Evolutionary conservation across 2,888 invertebrate species (phyloP).

Genomic region (Himalopsyche anomala): DNA sequence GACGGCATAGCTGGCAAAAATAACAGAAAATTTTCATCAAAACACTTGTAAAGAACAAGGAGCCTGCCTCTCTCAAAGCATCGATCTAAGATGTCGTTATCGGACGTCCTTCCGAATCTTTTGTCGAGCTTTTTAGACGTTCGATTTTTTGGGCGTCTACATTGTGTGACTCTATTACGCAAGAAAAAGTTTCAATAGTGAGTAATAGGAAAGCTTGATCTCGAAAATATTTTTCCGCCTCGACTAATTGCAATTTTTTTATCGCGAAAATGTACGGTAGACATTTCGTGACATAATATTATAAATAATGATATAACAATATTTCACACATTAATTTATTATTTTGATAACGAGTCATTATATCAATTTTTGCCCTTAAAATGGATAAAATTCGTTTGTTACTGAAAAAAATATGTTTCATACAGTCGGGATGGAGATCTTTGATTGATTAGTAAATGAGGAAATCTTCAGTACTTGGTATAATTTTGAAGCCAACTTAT

Average conservation of each 20-base stretch:
- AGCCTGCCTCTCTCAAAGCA: background rate
- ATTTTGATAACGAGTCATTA: too few species aligned
- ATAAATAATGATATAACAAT: too few species aligned
- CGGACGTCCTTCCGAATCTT: slow-evolving; percentile 20
- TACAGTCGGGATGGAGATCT: too few species aligned
- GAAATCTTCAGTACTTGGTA: too few species aligned
- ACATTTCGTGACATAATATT: too few species aligned
- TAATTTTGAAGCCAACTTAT: too few species aligned
- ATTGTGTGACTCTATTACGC: slow-evolving; percentile 11
- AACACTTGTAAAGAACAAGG: slow-evolving; percentile 45
- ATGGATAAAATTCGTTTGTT: too few species aligned
- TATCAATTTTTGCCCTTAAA: too few species aligned
- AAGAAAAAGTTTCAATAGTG: slow-evolving; percentile 14
- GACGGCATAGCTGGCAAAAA: slow-evolving; percentile 50
- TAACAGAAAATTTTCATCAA: slow-evolving; percentile 52
- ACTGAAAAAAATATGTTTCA: too few species aligned
- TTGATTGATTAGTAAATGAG: too few species aligned
- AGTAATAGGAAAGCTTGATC: slow-evolving; percentile 15
- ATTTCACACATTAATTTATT: too few species aligned
- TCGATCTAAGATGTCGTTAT: slow-evolving; percentile 21
- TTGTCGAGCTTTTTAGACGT: slow-evolving; percentile 5
- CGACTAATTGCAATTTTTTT: background rate
- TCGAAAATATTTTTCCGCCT: background rate
- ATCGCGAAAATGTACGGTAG: too few species aligned
- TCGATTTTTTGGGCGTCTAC: slow-evolving; percentile 29